A percentile compares a stretch with the other conserved stretches of the same genome.
Evolutionary conservation across 2,113 vertebrate genomes (phyloP).

Genomic region (Sciurus niger): DNA sequence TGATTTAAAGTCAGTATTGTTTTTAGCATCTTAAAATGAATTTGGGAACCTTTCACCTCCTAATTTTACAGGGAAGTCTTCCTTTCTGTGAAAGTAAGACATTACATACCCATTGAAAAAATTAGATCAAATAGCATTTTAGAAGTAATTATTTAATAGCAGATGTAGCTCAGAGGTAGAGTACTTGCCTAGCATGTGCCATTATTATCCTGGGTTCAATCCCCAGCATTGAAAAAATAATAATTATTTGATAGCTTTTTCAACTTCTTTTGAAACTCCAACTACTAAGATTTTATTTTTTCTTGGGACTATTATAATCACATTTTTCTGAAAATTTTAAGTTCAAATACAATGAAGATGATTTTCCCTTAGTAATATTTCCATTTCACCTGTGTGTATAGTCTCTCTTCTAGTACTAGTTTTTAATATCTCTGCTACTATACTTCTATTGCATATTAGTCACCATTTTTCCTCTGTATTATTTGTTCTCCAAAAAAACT

Average conservation of each 20-base stretch:
- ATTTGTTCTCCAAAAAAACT: constrained; percentile 2
- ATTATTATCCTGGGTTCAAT: too few species aligned
- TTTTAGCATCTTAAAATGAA: constrained; percentile 34
- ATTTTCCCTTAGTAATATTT: neutral
- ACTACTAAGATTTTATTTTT: constrained; percentile 6
- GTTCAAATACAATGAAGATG: neutral
- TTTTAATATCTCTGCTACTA: neutral
- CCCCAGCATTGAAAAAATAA: too few species aligned
- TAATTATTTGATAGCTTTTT: neutral
- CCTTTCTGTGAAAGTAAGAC: neutral
- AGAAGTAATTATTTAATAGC: neutral
- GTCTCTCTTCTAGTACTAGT: neutral
- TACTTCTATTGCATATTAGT: neutral
- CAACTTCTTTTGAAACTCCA: neutral
- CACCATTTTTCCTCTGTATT: neutral
- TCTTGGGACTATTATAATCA: neutral
- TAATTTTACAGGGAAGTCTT: neutral
- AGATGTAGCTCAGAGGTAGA: too few species aligned
- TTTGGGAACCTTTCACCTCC: neutral
- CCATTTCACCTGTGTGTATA: neutral
- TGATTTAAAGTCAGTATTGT: neutral
- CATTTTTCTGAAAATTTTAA: neutral
- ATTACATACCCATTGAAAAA: neutral
- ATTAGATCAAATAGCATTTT: neutral
- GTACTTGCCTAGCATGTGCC: too few species aligned